These are phyloP conservation scores for Pteronotus mesoamericanus DNA, from an alignment of 2,797 vertebrate genomes.

Conservation along the genomic window DNA sequence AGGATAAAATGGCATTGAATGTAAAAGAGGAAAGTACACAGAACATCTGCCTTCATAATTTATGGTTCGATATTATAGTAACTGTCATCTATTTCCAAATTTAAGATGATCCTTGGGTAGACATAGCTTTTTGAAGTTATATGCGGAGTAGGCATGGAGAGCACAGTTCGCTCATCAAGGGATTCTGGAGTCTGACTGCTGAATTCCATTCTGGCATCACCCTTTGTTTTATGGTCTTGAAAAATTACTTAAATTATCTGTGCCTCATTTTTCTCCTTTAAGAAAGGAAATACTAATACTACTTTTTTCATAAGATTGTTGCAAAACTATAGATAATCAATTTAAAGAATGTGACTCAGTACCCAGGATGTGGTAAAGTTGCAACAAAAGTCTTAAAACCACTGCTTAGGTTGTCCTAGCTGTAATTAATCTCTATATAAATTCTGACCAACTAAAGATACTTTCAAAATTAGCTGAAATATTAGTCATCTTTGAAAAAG, in stretches of 20 bases:
- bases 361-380: background rate
- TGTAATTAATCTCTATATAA: background rate
- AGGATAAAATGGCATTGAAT: conserved; percentile 1
- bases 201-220: background rate
- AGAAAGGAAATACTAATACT: background rate
- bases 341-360: background rate
- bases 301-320: background rate
- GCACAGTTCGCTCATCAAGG: background rate
- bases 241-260: background rate
- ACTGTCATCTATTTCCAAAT: background rate
- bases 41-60: background rate
- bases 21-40: background rate
- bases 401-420: background rate
- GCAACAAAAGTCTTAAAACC: background rate
- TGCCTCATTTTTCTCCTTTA: background rate
- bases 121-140: background rate
- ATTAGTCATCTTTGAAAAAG: background rate
- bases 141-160: background rate
- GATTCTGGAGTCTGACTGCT: background rate
- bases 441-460: background rate
- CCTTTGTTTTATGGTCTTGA: background rate
- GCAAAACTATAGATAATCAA: background rate
- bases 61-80: background rate
- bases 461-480: background rate
- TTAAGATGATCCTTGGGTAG: background rate